Base-by-base conservation (phyloP, 2,888 invertebrate species). In the Heliconius sara region DNA sequence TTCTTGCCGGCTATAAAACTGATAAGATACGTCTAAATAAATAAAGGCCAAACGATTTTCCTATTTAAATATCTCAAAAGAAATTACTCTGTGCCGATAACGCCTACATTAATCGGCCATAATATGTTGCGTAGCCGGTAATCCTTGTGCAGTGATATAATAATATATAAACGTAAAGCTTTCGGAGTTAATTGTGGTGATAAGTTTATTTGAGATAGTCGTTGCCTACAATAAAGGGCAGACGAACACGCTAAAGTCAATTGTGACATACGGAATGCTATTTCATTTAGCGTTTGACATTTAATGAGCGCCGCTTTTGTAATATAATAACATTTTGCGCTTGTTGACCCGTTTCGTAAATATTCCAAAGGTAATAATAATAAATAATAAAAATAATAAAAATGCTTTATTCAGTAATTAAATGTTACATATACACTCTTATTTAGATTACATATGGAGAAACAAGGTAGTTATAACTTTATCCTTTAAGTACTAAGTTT, bases 151-250 rank as follows among this genome's bases (percentile, higher is more conserved):
- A 80, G 84, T 82, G 82, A 84, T 87, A 85, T 88, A 88, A 88
- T 87, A 87, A 87, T 86, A 88, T 89, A 88, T 88, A 76, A 79
- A 88, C 88, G 89, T 87, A 87, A 89, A 88, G 91, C 89, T 90
- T 91, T 90, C 87, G 60, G 88, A 91, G 89, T 89, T 90, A 92
- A 92, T 92, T 90, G 89, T 84, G 86, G 86, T 88, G 91, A 92
- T 93, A 92, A 90, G 86, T 82, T 70, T 78, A 74, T 47, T 78
- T 77, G 66, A 78, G 79, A 79, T 81, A 81, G 72, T 66, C 66
- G 73, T 78, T 79, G 70, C 57, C 76, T 77, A 78, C 70, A 78
- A 76, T 76, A 76, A 76, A 79, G 76, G 76, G 70, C 80, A 79
- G 47, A 80, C 76, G 63, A 79, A 78, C 76, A 76, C 78, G 76